Evolutionary conservation across 2,888 invertebrate genomes (phyloP), one percentile per base, ranked within the genome.

Genomic region (Lottia gigantea): DNA sequence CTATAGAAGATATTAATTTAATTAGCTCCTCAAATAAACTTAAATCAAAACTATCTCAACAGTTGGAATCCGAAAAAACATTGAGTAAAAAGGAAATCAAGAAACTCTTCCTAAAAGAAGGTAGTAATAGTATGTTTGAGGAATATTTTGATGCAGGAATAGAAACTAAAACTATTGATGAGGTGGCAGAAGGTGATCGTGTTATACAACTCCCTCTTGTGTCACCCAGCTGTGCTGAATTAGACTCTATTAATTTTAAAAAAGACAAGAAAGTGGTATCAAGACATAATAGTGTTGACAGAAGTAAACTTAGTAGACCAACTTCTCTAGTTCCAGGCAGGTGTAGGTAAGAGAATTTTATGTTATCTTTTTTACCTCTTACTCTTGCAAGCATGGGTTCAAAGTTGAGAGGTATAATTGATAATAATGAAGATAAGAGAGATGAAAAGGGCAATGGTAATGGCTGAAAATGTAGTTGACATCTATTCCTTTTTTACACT

Each of bases 121-220:
- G 83, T 19, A 82, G 81, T 71, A 75, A 76, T 67, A 85, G 84
- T 66, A 83, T 86, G 77, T 86, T 85, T 75, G 83, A 86, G 74
- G 84, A 86, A 74, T 86, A 86, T 67, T 86, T 84, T 77, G 78
- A 79, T 16, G 81, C 80, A 19, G 78, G 74, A 16, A 76, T 79
- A 12, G 80, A 82, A 74, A 76, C 79, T 4, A 82, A 82, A 74
- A 83, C 83, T 0, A 83, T 82, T 46, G 83, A 83, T 76, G 82
- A 83, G 66, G 65, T 84, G 14, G 78, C 78, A 40, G 78, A 78
- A 61, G 74, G 76, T 25, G 79, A 83, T 64, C 46, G 76, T 31
- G 75, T 82, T 8, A 70, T 78, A 15, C 76, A 73, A 63, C 78
- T 80, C 55, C 79, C 78, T 8, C 55, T 76, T 12, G 72, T 71